phyloP scores from a whole-genome alignment of 2,888 invertebrate genomes.

The Strigamia crassipes region DNA sequence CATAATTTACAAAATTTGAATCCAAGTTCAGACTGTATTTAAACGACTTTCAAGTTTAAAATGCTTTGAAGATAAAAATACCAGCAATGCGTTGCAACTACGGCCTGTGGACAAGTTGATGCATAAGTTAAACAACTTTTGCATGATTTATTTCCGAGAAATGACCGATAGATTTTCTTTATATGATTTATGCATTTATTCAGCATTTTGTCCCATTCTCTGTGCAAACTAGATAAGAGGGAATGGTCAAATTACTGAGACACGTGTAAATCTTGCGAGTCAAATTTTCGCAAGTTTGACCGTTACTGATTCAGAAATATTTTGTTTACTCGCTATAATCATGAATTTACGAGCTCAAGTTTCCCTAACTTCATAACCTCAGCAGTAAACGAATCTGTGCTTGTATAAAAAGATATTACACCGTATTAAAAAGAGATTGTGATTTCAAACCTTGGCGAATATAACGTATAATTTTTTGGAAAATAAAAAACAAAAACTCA shows the following conservation, averaged over 20 bases:
- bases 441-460: not conserved
- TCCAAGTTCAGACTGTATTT: too few relatives aligned
- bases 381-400: not conserved
- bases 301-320: not conserved
- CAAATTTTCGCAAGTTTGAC: not conserved
- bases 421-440: not conserved
- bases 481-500: not conserved
- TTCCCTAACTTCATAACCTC: not conserved
- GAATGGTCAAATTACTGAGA: conserved; percentile 14
- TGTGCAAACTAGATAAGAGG: conserved; percentile 27
- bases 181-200: conserved; percentile 27
- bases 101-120: too few relatives aligned
- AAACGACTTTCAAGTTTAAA: too few relatives aligned
- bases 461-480: not conserved
- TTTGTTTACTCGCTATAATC: not conserved
- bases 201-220: conserved; percentile 12
- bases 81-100: too few relatives aligned
- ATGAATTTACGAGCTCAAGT: not conserved
- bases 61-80: too few relatives aligned
- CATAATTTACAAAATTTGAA: too few relatives aligned
- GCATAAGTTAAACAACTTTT: not conserved
- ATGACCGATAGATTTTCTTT: not conserved
- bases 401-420: not conserved
- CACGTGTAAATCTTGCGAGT: conserved; percentile 5
- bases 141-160: not conserved